Base-by-base conservation (phyloP, 53 echinoderm and acorn worm genomes). In the Hippasteria phrygiana region DNA sequence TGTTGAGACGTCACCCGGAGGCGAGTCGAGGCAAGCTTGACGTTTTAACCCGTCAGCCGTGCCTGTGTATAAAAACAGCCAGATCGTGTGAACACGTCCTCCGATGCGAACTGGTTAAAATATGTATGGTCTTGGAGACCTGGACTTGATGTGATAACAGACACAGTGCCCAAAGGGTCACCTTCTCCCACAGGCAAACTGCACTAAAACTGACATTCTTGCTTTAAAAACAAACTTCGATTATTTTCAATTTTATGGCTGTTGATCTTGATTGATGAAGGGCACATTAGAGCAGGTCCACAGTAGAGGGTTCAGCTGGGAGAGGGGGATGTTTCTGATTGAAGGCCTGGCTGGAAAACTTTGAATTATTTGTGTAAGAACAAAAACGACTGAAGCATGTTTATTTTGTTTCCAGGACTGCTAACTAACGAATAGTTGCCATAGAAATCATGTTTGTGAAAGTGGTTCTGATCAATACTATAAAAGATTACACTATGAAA, bases 201-300 rank as follows among this genome's bases (percentile, higher is more conserved):
- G 10, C 37, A 16, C 14, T 33, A 59, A 59, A 59, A 18, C 24
- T 33, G 14, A 67, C 69, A 33, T 16, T 35, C 18, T 11, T 35
- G 13, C 73, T 24, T 22, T 17, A 18, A 27, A 45, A n/a, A 78
- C 55, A 41, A 28, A 1, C 28, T 26, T 45, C 66, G 82, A 65
- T 82, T 82, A 82, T 82, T 82, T 82, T 64, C 43, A 82, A 82
- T 82, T 66, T 82, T 43, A 82, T 64, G 65, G 64, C 14, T 46
- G 82, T 64, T 82, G 64, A 66, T 65, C 27, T 66, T 82, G 43
- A 64, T 17, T 4, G 31, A 56, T 35, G 28, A 37, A 42, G 26
- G 56, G 79, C 26, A 62, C 35, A 29, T 36, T 36, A 67, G 12
- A 28, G 13, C 37, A 32, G 37, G 33, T 10, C 13, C 35, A 33